Evolutionary conservation across 1,140 invertebrate species (phyloP).

Genomic region (Asobara japonica): DNA sequence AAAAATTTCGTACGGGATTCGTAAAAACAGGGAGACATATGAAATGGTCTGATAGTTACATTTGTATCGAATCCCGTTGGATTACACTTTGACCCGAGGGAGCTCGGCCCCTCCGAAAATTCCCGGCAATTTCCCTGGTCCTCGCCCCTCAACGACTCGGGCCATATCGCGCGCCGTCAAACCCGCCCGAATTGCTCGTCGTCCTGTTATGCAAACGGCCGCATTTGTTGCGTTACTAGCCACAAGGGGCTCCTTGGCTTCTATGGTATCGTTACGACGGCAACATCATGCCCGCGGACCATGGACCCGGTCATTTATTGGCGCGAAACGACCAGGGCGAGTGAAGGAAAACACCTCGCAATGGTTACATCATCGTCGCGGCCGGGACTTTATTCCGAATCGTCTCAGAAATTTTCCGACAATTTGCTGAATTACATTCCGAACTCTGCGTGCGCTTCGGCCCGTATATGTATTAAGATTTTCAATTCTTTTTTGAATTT

Average conservation of each 20-base stretch:
- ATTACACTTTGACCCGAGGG: constrained; percentile 55
- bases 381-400: too few relatives aligned
- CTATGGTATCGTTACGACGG: constrained; percentile 38
- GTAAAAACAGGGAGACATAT: too few relatives aligned
- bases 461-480: too few relatives aligned
- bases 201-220: constrained; percentile 67
- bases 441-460: too few relatives aligned
- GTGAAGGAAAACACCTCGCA: too few relatives aligned
- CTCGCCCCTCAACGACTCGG: constrained; percentile 46
- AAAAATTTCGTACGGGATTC: too few relatives aligned
- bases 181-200: constrained; percentile 67
- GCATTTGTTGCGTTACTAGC: constrained; percentile 66
- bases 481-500: too few relatives aligned
- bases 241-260: constrained; percentile 60
- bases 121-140: constrained; percentile 11
- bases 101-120: constrained; percentile 27
- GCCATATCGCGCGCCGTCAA: constrained; percentile 68
- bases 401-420: too few relatives aligned
- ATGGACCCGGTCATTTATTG: neutral
- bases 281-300: neutral
- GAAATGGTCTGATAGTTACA: too few relatives aligned
- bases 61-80: constrained; percentile 48
- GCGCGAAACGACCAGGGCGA: too few relatives aligned
- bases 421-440: too few relatives aligned
- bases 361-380: too few relatives aligned